Evolutionary conservation across 2,888 invertebrate genomes (phyloP).

Genomic region (Agrilus mali): DNA sequence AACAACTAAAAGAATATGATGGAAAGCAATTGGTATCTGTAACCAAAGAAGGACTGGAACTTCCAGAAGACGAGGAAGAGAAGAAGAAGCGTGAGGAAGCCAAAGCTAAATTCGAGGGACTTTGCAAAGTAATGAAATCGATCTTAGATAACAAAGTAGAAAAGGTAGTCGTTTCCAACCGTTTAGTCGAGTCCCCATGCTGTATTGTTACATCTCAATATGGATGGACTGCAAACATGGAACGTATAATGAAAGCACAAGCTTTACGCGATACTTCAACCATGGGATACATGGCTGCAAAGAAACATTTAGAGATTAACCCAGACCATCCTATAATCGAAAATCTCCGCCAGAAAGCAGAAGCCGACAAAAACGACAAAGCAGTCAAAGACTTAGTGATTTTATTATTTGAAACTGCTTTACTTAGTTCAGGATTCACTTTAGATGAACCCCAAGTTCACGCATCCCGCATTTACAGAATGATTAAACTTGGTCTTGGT

Average conservation of each 20-base stretch:
- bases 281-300: constrained; percentile 99
- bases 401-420: constrained; percentile 88
- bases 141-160: constrained; percentile 97
- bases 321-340: constrained; percentile 92
- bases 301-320: constrained; percentile 97
- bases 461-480: constrained; percentile 90
- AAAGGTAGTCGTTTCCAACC: constrained; percentile 93
- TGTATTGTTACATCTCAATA: constrained; percentile 98
- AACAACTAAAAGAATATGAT: constrained; percentile 96
- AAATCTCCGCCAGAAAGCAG: constrained; percentile 79
- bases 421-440: constrained; percentile 92
- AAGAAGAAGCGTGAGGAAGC: constrained; percentile 94
- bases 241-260: constrained; percentile 99
- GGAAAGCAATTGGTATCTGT: constrained; percentile 93
- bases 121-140: constrained; percentile 89
- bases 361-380: constrained; percentile 95
- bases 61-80: constrained; percentile 94
- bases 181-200: constrained; percentile 94
- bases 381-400: constrained; percentile 96
- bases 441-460: constrained; percentile 93
- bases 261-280: constrained; percentile 95
- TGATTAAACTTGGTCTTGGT: constrained; percentile 97
- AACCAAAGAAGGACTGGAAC: constrained; percentile 93
- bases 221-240: constrained; percentile 99
- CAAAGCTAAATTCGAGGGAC: constrained; percentile 60